Evolutionary conservation across 2,888 invertebrate genomes (phyloP).

Genomic region (Drosophila hamatofila): DNA sequence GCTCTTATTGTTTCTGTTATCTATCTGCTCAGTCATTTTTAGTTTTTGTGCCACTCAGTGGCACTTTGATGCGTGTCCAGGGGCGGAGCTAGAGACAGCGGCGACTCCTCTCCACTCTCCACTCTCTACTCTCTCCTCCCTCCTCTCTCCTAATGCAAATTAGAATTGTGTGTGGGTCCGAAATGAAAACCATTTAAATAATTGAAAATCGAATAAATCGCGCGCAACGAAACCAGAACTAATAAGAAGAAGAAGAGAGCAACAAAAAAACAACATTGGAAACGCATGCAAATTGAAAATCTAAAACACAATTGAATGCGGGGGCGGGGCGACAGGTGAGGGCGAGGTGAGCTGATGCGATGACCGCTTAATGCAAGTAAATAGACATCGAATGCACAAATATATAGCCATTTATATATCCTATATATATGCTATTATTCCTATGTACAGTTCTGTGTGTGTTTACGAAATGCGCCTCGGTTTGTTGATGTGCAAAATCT

Average conservation of each 20-base stretch:
- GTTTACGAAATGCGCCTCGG: constrained; percentile 53
- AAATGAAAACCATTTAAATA: constrained; percentile 81
- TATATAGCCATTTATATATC: constrained; percentile 14
- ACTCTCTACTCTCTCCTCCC: no score
- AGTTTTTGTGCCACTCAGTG: constrained; percentile 71
- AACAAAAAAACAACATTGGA: constrained; percentile 11
- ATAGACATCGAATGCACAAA: constrained; percentile 17
- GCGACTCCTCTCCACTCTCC: background rate
- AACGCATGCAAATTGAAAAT: constrained; percentile 52
- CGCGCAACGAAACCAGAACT: constrained; percentile 37
- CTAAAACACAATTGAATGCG: constrained; percentile 3
- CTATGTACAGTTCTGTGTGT: constrained; percentile 20
- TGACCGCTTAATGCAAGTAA: constrained; percentile 25
- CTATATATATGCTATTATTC: constrained; percentile 12
- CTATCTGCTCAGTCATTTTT: constrained; percentile 64
- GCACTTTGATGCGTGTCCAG: constrained; percentile 70
- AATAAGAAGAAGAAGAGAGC: constrained; percentile 28
- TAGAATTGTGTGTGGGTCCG: constrained; percentile 64
- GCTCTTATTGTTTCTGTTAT: constrained; percentile 43
- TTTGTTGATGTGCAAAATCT: constrained; percentile 80
- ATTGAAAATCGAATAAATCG: constrained; percentile 81
- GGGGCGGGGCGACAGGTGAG: constrained; percentile 3
- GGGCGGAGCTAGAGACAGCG: background rate
- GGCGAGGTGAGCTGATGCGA: constrained; percentile 44
- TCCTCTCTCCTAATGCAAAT: constrained; percentile 66